Base-by-base conservation (phyloP, 2,888 invertebrate genomes). In the Philonicus albiceps region DNA sequence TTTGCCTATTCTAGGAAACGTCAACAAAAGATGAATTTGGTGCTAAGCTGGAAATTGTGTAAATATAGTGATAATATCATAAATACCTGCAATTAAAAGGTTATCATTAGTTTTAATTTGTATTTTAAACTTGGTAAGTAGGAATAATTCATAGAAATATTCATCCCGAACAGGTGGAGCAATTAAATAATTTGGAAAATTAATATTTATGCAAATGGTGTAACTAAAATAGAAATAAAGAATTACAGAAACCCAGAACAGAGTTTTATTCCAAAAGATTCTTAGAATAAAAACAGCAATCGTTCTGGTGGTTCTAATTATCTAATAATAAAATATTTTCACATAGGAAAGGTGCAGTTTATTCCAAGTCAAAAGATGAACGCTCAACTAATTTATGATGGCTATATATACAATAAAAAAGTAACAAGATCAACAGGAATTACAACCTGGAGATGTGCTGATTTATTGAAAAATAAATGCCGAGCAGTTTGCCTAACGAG, bases 341-440 rank as follows among this genome's bases (percentile, higher is more conserved):
- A 7, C 30, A 81, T 86, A 73, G 85, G 55, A 34, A 86, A 86
- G 74, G 76, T 90, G 22, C 88, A 89, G 78, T 90, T 89, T 86
- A 89, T 90, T 27, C 86, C 89, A 81, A 90, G 90, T 86, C 89
- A 89, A 53, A 89, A 90, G 86, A 89, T 89, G 53, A 89, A 89
- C 78, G 88, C 90, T n/a, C 90, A 90, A 85, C 88, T 90, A 13
- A 89, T 90, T 7, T 88, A 89, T 83, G 76, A 89, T 2, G 90
- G 89, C 6, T 89, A 88, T 64, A 89, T 89, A 34, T 90, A 88
- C 81, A 90, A 89, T 86, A 88, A 89, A 86, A 89, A 89, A 86
- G 73, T 88, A 81, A 88, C 88, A 13, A 87, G 88, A 75, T 80
- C 85, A 5, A 89, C 88, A 64, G 88, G 88, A 22, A 86, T 88